A percentile compares a stretch with the other conserved stretches of the same genome.
Evolutionary conservation across 2,888 invertebrate genomes (phyloP).

Genomic region (Cyclophora albipunctata): DNA sequence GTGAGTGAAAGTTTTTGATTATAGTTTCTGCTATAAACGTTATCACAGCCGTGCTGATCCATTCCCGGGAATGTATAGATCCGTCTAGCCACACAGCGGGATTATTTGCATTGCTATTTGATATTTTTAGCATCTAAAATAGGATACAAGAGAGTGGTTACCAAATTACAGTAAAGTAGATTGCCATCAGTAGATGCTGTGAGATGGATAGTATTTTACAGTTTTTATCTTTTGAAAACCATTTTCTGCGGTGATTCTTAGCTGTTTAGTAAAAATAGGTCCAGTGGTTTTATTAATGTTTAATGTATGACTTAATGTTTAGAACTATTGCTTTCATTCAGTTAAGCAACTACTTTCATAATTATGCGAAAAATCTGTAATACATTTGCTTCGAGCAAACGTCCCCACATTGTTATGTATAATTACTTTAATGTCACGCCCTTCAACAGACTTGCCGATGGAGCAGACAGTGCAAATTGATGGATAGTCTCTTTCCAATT

Average conservation of each 20-base stretch:
- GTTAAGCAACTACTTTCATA: too few relatives aligned
- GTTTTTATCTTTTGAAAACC: too few relatives aligned
- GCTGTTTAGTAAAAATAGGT: too few relatives aligned
- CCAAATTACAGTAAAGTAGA: background rate
- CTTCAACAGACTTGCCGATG: conserved; percentile 86
- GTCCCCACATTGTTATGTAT: too few relatives aligned
- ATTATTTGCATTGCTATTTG: conserved; percentile 79
- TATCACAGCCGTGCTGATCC: conserved; percentile 88
- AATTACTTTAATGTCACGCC: conserved; percentile 72
- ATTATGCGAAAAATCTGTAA: too few relatives aligned
- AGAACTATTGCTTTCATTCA: too few relatives aligned
- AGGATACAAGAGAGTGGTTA: background rate
- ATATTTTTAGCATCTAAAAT: conserved; percentile 77
- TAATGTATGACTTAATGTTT: too few relatives aligned
- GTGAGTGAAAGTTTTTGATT: conserved; percentile 79
- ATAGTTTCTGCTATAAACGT: conserved; percentile 84
- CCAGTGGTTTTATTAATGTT: too few relatives aligned
- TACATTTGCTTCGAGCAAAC: too few relatives aligned
- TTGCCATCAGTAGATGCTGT: too few relatives aligned
- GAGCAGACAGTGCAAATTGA: conserved; percentile 82
- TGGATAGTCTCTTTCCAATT: conserved; percentile 84
- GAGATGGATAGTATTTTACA: too few relatives aligned
- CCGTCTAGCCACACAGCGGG: conserved; percentile 84
- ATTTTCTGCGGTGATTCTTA: too few relatives aligned
- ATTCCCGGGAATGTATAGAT: conserved; percentile 93